A percentile compares a stretch with the other conserved stretches of the same genome.
These are phyloP conservation scores for Coluber constrictor DNA, from an alignment of 2,797 vertebrate species.

Conservation along the genomic window DNA sequence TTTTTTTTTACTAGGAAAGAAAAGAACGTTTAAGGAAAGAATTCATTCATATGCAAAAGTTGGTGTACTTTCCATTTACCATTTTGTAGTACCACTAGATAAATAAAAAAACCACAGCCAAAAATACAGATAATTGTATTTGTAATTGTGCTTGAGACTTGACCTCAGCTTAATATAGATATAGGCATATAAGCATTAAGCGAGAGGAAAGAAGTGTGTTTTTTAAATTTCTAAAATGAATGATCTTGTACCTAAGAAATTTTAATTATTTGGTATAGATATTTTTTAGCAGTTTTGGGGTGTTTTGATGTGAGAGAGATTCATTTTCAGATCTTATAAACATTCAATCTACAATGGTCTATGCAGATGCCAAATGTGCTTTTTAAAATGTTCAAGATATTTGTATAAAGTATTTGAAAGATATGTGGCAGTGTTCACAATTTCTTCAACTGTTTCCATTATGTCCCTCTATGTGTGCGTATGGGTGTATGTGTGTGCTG, in stretches of 20 bases:
- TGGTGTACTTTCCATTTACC: not conserved
- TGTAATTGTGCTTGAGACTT: not conserved
- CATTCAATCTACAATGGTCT: not conserved
- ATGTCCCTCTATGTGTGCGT: not conserved
- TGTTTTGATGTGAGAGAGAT: not conserved
- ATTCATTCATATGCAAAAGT: not conserved
- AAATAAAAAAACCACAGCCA: not conserved
- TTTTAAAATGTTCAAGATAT: not conserved
- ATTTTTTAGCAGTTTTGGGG: not conserved
- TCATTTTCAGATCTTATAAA: not conserved
- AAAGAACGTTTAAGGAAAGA: not conserved
- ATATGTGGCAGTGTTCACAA: not conserved
- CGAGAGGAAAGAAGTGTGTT: not conserved
- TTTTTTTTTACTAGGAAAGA: not conserved
- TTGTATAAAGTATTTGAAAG: not conserved
- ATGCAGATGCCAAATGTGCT: not conserved
- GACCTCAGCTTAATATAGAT: not conserved
- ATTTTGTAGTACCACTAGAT: not conserved
- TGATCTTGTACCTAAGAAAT: not conserved
- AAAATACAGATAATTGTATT: not conserved
- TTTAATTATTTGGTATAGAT: not conserved
- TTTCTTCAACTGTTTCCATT: not conserved
- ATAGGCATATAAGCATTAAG: not conserved
- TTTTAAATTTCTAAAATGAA: not conserved
- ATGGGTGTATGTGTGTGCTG: not conserved